Conservation (phyloP, 2,888 invertebrate genomes). For the Alloscopus bannaensis region DNA sequence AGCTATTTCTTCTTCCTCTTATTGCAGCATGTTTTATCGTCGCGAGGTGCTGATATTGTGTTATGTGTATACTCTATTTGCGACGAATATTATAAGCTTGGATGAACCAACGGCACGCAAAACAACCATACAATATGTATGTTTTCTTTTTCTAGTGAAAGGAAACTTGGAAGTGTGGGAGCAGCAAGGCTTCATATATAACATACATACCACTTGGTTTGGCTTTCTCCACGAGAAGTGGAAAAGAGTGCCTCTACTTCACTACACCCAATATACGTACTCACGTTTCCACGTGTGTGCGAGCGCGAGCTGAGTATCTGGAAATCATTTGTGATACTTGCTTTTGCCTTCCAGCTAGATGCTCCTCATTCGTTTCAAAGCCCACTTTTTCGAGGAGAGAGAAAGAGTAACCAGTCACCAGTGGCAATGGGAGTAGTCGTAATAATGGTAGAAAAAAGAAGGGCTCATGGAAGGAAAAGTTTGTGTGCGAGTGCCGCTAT, state of each 20-base stretch:
- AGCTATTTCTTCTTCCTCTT: constrained; percentile 25
- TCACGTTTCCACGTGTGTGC: constrained; percentile 1
- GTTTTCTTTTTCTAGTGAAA: constrained; percentile 19
- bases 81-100: constrained; percentile 32
- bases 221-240: constrained; percentile 44
- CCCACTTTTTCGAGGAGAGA: background rate
- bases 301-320: constrained; percentile 13
- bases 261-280: constrained; percentile 19
- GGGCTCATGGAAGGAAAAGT: background rate
- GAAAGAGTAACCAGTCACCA: constrained; percentile 14
- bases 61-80: constrained; percentile 35
- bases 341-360: constrained; percentile 40
- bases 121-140: constrained; percentile 30
- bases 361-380: constrained; percentile 23
- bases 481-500: constrained; percentile 32
- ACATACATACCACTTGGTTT: constrained; percentile 22
- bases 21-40: constrained; percentile 38
- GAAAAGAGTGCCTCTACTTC: constrained; percentile 37
- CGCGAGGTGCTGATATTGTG: constrained; percentile 18
- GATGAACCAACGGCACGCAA: constrained; percentile 51
- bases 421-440: constrained; percentile 17
- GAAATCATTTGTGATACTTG: constrained; percentile 25
- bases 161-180: constrained; percentile 20
- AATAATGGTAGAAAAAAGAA: constrained; percentile 22
- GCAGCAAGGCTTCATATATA: no score